Base-by-base conservation (phyloP, 2,888 invertebrate species). In the Drosophila melanosoma region DNA sequence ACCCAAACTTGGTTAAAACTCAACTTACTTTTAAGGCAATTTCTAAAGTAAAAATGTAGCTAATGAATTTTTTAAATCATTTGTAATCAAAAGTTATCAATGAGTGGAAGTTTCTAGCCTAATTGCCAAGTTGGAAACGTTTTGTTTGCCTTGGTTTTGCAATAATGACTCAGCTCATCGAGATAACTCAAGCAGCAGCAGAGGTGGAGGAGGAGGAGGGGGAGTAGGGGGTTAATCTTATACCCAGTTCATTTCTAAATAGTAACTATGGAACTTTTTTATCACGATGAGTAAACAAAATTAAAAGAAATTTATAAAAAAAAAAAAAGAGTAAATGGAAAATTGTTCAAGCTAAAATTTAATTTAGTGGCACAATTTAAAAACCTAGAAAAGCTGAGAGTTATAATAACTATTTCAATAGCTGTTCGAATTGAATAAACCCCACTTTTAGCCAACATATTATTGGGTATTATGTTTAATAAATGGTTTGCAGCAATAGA, bases 61-160 rank as follows among this genome's bases (percentile, higher is more conserved):
- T 71, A 70, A 76, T 59, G 48, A 70, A 45, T 53, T 71, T 56
- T 23, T 58, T 51, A 58, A 62, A 52, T 38, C 33, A 65, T 54
- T 61, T 45, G 38, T 20, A 69, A 70, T 68, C 63, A 63, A 64
- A 56, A 45, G 61, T 75, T 54, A 70, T 65, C 70, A 59, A 23
- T 36, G 42, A 42, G 10, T 32, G 32, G n/a, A 64, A 64, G 40
- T 61, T 51, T 73, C 45, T 53, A 63, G 26, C 51, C 74, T 61
- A 61, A 74, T 74, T 74, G 59, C 57, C 69, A 69, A 52, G 60
- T 52, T 74, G 20, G 10, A 26, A 54, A 7, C 59, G 23, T 23
- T 23, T 49, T 35, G 32, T 15, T 40, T 56, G 7, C 8, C 17
- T 54, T 38, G 26, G 49, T 51, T 60, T 60, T 15, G 29, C n/a